A percentile compares a stretch with the other conserved stretches of the same genome.
These are phyloP conservation scores for Hydra vulgaris DNA, from an alignment of 30 jellyfish, hydroid and myxozoan species.

Conservation along the genomic window DNA sequence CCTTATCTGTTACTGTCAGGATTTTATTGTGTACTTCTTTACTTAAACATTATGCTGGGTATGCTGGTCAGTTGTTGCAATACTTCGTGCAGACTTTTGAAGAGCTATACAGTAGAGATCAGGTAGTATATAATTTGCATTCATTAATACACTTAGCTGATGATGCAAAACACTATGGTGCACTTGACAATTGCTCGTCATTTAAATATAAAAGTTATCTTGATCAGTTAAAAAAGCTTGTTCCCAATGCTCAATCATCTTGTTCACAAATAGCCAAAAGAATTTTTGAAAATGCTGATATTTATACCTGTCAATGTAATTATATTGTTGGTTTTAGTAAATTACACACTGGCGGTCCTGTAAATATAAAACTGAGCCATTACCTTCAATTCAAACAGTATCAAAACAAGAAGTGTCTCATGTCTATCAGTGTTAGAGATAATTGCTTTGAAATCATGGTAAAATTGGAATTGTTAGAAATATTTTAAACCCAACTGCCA, in stretches of 20 bases:
- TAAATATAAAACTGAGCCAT: too few species aligned
- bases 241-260: background rate
- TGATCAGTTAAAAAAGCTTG: background rate
- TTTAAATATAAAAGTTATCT: background rate
- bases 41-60: slow-evolving; percentile 6
- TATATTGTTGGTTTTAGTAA: too few species aligned
- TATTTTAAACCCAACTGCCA: too few species aligned
- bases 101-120: slow-evolving; percentile 21
- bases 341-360: too few species aligned
- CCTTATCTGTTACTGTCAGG: slow-evolving; percentile 17
- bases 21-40: slow-evolving; percentile 21
- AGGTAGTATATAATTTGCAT: slow-evolving; percentile 30
- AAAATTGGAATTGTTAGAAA: too few species aligned
- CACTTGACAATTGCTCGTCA: background rate
- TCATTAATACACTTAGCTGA: slow-evolving; percentile 9
- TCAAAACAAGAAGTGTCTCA: too few species aligned
- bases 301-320: too few species aligned
- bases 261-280: too few species aligned
- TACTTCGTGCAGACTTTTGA: slow-evolving; percentile 21
- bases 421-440: too few species aligned
- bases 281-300: too few species aligned
- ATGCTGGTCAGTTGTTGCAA: slow-evolving; percentile 23
- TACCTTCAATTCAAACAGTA: too few species aligned
- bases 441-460: too few species aligned
- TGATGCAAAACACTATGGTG: slow-evolving; percentile 22